A percentile compares a stretch with the other conserved stretches of the same genome.
Conservation (phyloP, 2,797 vertebrate species). For the Aldrovandia affinis region DNA sequence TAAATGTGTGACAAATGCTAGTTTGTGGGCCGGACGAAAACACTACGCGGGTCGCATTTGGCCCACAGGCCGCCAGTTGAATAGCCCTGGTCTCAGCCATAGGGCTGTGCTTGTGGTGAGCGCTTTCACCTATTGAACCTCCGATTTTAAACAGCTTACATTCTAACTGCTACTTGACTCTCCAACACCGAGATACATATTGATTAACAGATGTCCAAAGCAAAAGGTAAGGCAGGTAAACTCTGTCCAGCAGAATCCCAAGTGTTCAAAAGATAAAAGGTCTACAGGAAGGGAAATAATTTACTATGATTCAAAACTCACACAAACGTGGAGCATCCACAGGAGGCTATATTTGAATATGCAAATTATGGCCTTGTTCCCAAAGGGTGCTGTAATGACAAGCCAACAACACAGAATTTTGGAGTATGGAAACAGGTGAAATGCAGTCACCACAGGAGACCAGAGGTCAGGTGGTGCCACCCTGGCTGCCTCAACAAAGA, state of each 20-base stretch:
- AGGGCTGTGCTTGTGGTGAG: too few relatives aligned
- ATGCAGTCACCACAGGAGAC: background rate
- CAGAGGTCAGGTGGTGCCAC: too few relatives aligned
- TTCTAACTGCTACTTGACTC: background rate
- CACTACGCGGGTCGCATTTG: too few relatives aligned
- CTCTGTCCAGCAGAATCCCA: background rate
- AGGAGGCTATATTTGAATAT: background rate
- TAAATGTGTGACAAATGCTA: too few relatives aligned
- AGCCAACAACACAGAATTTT: background rate
- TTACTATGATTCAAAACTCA: background rate
- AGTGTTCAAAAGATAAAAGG: background rate
- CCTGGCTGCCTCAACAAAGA: background rate
- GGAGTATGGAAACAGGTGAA: background rate
- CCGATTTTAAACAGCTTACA: background rate
- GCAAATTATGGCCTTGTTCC: background rate
- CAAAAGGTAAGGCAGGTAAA: background rate
- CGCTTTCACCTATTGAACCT: too few relatives aligned
- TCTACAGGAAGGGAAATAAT: background rate
- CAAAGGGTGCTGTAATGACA: background rate
- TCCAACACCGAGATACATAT: background rate
- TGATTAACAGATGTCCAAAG: background rate
- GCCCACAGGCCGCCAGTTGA: too few relatives aligned
- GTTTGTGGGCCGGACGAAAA: too few relatives aligned
- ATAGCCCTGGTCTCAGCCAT: too few relatives aligned
- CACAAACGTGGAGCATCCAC: background rate